Percentiles rank a stretch among this genome's conserved stretches.
These are phyloP conservation scores for Monarcha castaneiventris DNA, from an alignment of 2,113 vertebrate genomes.

Conservation along the genomic window DNA sequence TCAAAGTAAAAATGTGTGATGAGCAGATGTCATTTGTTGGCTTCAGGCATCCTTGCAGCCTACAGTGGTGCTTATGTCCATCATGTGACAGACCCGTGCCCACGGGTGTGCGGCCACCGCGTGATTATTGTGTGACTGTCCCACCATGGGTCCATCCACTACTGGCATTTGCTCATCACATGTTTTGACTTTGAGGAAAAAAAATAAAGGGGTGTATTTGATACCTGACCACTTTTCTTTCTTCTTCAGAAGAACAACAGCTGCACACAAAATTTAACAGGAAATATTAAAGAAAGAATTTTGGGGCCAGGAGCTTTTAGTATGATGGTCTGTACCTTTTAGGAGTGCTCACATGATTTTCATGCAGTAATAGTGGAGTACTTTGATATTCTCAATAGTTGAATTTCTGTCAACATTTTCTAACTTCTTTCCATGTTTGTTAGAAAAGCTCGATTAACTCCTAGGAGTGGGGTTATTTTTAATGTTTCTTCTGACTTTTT, in stretches of 20 bases:
- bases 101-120: fast-evolving
- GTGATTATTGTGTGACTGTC: neutral
- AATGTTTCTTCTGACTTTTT: neutral
- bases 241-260: neutral
- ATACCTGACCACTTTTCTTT: neutral
- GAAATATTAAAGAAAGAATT: neutral
- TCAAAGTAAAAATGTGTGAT: neutral
- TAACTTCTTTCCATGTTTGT: neutral
- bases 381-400: neutral
- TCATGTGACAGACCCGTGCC: fast-evolving
- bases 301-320: neutral
- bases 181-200: neutral
- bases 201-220: neutral
- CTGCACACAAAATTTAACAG: neutral
- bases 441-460: neutral
- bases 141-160: neutral
- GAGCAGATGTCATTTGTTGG: neutral
- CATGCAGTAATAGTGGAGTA: neutral
- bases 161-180: neutral
- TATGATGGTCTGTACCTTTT: neutral
- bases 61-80: neutral
- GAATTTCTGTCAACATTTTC: neutral
- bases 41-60: neutral
- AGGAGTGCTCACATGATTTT: neutral
- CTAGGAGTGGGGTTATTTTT: neutral